Conservation (phyloP, 2,113 vertebrate species). For the Otocyon megalotis region DNA sequence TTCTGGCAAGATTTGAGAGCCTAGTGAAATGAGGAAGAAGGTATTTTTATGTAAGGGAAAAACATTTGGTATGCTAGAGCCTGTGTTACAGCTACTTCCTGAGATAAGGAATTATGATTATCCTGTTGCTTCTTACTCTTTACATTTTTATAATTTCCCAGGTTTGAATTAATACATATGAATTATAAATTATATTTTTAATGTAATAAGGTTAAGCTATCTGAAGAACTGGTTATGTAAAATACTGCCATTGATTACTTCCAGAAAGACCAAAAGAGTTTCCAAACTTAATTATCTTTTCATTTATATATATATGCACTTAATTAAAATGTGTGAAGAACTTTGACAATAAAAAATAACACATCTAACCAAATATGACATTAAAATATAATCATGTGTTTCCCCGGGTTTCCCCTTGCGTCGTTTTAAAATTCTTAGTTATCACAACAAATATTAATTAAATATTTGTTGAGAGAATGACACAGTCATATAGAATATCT, state of each 20-base stretch:
- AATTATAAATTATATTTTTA: slow-evolving; percentile 39
- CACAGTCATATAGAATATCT: neutral
- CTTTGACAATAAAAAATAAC: neutral
- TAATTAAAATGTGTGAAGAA: slow-evolving; percentile 46
- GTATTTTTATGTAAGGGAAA: neutral
- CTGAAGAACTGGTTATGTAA: neutral
- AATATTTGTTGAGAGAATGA: neutral
- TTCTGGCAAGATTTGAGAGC: neutral
- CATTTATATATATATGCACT: neutral
- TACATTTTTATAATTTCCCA: neutral
- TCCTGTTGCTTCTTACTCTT: neutral
- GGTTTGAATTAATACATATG: neutral
- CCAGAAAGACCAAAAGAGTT: slow-evolving; percentile 6
- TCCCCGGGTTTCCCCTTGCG: neutral
- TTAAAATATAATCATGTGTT: neutral
- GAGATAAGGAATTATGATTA: neutral
- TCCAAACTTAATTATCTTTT: slow-evolving; percentile 39
- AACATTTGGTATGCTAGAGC: neutral
- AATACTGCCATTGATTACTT: neutral
- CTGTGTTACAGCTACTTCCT: neutral
- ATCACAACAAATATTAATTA: neutral
- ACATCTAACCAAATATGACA: neutral
- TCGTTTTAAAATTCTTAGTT: neutral
- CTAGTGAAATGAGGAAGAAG: neutral
- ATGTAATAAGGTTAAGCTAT: slow-evolving; percentile 1